Evolutionary conservation across 2,113 vertebrate species (phyloP), one percentile per base, ranked within the genome.

Genomic region (Etia nguti): DNA sequence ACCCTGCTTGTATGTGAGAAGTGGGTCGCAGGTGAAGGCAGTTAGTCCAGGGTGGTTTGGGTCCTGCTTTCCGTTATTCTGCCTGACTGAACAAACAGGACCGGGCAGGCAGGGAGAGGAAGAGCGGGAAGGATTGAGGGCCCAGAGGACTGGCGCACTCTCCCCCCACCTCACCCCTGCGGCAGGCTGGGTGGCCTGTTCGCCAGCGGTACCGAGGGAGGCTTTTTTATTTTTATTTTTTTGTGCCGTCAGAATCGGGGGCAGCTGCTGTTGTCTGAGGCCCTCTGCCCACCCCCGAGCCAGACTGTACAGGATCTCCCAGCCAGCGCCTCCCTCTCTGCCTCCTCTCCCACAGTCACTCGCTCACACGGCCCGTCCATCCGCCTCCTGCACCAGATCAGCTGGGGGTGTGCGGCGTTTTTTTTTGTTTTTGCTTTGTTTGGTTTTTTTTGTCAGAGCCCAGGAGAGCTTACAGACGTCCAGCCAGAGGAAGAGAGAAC

Each of bases 1-100:
- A 60, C 85, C 75, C 79, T 62, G 29, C 86, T 90, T 36, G 75
- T 79, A 65, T 92, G 81, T 36, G 70, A 92, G 92, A 91, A 94
- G 87, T 91, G 93, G 92, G 93, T 92, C 84, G 86, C 92, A 93
- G 92, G 91, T 94, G 91, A 92, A 92, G 90, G 84, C 87, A 38
- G 91, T 89, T 92, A 79, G 79, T 87, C 75, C 80, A 22, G 86
- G 22, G 41, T 73, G 85, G 86, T 92, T 88, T 83, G 83, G 89
- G 84, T 87, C 75, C 81, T 73, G 82, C 82, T 85, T 73, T 68
- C 31, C 41, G 57, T 95, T 96, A 90, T 93, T 94, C 93, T 82
- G 90, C 92, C 83, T 94, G 90, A 73, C 81, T 93, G 93, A 96
- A 94, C 94, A 96, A 96, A 94, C 94, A 93, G 90, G 83, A 62